These are phyloP conservation scores for Tetrax tetrax DNA, from an alignment of 2,113 vertebrate genomes.

Conservation along the genomic window DNA sequence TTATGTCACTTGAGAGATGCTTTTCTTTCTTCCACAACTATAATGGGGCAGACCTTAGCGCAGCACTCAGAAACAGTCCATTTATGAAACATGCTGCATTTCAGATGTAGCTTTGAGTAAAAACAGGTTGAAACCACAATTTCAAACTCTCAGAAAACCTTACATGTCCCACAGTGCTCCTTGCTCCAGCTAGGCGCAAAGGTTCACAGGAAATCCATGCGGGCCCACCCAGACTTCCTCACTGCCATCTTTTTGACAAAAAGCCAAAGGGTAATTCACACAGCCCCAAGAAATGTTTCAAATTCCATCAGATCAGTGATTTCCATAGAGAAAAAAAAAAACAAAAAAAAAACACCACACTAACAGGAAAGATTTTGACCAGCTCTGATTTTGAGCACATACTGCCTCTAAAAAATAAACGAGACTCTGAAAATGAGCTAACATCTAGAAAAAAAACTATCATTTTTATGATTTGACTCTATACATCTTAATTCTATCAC, in stretches of 20 bases:
- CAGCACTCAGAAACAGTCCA: not conserved
- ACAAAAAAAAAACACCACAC: not conserved
- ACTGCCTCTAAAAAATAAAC: not conserved
- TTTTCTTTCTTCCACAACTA: not conserved
- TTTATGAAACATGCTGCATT: not conserved
- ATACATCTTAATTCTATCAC: not conserved
- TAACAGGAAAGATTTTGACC: not conserved
- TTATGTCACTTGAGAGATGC: not conserved
- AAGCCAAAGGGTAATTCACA: not conserved
- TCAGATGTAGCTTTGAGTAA: not conserved
- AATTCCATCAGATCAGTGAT: not conserved
- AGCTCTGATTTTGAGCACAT: not conserved
- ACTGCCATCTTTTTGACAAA: not conserved
- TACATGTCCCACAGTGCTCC: not conserved
- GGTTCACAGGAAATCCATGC: not conserved
- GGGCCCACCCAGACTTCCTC: not conserved
- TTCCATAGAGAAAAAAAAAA: not conserved
- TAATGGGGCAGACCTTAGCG: accelerated
- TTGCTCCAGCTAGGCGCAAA: not conserved
- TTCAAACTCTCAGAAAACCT: not conserved
- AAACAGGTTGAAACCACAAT: not conserved
- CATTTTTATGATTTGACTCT: not conserved
- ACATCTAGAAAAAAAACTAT: not conserved
- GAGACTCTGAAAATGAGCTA: not conserved
- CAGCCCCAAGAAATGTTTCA: not conserved